Evolutionary conservation across 2,888 invertebrate species (phyloP), one percentile per base, ranked within the genome.

Genomic region (Sinopyrophorus schimmeli): DNA sequence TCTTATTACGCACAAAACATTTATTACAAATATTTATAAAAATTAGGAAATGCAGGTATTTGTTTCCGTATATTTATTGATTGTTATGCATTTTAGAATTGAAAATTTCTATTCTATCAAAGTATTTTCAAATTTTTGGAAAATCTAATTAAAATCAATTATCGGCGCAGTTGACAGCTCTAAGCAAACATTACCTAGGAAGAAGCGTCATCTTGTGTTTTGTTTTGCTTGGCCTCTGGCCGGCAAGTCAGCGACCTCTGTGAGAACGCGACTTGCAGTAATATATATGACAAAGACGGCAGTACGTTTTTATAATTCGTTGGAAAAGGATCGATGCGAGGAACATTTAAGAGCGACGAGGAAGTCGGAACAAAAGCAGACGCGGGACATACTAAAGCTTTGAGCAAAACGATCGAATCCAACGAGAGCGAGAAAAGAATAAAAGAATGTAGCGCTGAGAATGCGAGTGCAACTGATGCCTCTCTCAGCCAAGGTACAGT

Each of bases 281-380:
- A 72, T 72, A 76, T 74, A 73, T 74, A 73, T 74, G 73, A 71
- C 74, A 73, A 74, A 77, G 77, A 77, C 75, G 76, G 76, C 75
- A 72, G 71, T 74, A 74, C 39, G 53, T 71, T 74, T 71, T 72
- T 71, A 76, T 70, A 76, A 77, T 75, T 71, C 68, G 72, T 74
- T 70, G 72, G 73, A 77, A 73, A 73, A 76, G 75, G 78, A 77
- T 75, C 52, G 44, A 10, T 24, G 44, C 42, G 55, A 53, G 47
- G 55, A 54, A 59, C 60, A 53, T 52, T 57, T 59, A 56, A 59
- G 63, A 61, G 65, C 55, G 65, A 67, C 63, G 62, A 65, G 61
- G 66, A 65, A 63, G 64, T 61, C 64, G 65, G 68, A 69, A 70
- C 70, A 71, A 70, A 71, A 70, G 70, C 69, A 65, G 68, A 67